Percentiles rank a stretch among this genome's conserved stretches.
phyloP scores from a whole-genome alignment of 1,140 invertebrate genomes.

The Elymnias hypermnestra region DNA sequence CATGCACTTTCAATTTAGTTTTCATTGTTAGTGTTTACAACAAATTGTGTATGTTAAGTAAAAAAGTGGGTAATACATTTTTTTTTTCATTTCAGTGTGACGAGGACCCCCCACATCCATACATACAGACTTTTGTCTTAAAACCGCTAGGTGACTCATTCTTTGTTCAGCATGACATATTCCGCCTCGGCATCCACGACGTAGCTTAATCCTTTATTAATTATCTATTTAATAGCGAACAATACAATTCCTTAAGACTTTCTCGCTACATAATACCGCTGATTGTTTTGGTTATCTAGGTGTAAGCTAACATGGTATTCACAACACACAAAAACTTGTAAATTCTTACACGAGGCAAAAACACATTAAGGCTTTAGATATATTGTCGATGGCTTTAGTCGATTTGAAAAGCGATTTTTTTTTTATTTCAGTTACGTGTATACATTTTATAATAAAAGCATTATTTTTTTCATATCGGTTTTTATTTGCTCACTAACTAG shows the following conservation, averaged over 20 bases:
- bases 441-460: slow-evolving; percentile 73
- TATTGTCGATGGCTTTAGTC: slow-evolving; percentile 40
- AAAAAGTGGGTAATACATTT: no score
- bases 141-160: slow-evolving; percentile 90
- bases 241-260: slow-evolving; percentile 11
- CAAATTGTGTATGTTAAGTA: no score
- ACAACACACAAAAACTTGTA: slow-evolving; percentile 21
- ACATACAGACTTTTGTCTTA: slow-evolving; percentile 92
- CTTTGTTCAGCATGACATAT: slow-evolving; percentile 95
- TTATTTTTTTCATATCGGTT: slow-evolving; percentile 37
- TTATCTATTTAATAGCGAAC: slow-evolving; percentile 16
- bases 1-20: no score
- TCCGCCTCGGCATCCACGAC: slow-evolving; percentile 93
- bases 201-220: slow-evolving; percentile 71
- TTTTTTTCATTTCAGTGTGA: slow-evolving; percentile 84
- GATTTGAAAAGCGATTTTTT: slow-evolving; percentile 38
- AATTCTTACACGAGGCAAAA: slow-evolving; percentile 19
- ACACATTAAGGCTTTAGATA: slow-evolving; percentile 35
- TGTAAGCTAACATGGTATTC: slow-evolving; percentile 45
- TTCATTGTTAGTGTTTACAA: no score
- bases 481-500: no score
- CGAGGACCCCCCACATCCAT: slow-evolving; percentile 94
- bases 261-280: slow-evolving; percentile 18
- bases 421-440: slow-evolving; percentile 61
- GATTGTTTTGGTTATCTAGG: slow-evolving; percentile 66